These are phyloP conservation scores for Eulemur albifrons DNA, from an alignment of 2,797 vertebrate genomes.

Conservation along the genomic window DNA sequence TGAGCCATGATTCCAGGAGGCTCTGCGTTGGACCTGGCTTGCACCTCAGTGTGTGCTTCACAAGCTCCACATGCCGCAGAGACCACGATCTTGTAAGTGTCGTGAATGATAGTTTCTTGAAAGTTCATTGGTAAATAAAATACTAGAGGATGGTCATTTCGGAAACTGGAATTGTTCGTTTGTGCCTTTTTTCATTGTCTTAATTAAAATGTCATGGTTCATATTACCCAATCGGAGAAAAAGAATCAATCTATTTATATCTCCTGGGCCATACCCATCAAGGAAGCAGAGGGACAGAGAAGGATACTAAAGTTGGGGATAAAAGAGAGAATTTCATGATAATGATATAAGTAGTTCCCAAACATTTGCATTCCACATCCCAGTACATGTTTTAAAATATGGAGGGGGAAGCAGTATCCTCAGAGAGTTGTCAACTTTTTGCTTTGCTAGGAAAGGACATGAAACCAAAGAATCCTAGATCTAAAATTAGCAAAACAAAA, in stretches of 20 bases:
- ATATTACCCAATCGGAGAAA: neutral
- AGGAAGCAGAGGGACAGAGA: neutral
- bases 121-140: neutral
- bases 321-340: neutral
- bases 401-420: neutral
- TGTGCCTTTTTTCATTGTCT: neutral
- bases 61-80: neutral
- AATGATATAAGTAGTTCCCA: neutral
- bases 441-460: neutral
- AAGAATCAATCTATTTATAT: neutral
- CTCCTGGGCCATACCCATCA: neutral
- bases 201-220: neutral
- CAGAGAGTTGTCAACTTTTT: neutral
- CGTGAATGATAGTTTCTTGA: neutral
- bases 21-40: neutral
- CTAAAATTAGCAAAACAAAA: neutral
- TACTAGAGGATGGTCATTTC: neutral
- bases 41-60: too few relatives aligned
- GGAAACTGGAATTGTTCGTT: neutral
- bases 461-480: neutral
- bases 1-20: neutral
- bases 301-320: neutral
- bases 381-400: neutral
- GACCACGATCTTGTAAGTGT: neutral
- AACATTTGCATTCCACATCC: neutral